Conservation (phyloP, 2,113 vertebrate genomes). For the Bos taurus region DNA sequence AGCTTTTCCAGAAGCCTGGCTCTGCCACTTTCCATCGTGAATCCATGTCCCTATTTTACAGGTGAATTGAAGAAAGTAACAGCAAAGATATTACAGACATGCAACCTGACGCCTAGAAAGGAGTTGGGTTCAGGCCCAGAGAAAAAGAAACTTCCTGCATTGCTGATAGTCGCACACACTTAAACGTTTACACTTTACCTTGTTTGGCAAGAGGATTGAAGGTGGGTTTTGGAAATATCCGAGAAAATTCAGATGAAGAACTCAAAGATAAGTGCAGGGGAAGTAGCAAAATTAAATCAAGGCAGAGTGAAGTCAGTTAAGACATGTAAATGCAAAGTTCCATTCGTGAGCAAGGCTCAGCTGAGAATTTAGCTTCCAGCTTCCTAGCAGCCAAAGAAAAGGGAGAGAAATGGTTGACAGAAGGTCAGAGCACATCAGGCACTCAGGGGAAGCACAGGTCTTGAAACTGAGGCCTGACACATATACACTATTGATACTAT, state of each 20-base stretch:
- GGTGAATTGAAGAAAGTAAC: neutral
- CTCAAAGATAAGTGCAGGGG: neutral
- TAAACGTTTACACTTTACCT: neutral
- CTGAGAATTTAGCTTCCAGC: neutral
- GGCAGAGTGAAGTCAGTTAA: neutral
- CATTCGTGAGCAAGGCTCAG: neutral
- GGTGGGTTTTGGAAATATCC: neutral
- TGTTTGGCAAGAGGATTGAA: neutral
- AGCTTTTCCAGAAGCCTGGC: neutral
- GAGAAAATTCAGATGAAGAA: neutral
- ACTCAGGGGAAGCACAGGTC: neutral
- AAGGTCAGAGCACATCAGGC: too few species aligned
- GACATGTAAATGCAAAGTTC: neutral
- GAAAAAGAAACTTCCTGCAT: accelerated
- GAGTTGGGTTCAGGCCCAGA: too few species aligned
- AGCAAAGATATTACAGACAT: neutral
- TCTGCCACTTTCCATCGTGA: neutral
- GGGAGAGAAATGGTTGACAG: too few species aligned
- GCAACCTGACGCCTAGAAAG: neutral
- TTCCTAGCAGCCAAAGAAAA: neutral
- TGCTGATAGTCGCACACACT: accelerated
- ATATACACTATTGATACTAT: neutral
- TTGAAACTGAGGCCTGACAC: neutral
- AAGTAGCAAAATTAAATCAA: neutral
- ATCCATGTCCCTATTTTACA: neutral